These are phyloP conservation scores for Pseudochaenichthys georgianus DNA, from an alignment of 2,797 vertebrate genomes.

Conservation along the genomic window DNA sequence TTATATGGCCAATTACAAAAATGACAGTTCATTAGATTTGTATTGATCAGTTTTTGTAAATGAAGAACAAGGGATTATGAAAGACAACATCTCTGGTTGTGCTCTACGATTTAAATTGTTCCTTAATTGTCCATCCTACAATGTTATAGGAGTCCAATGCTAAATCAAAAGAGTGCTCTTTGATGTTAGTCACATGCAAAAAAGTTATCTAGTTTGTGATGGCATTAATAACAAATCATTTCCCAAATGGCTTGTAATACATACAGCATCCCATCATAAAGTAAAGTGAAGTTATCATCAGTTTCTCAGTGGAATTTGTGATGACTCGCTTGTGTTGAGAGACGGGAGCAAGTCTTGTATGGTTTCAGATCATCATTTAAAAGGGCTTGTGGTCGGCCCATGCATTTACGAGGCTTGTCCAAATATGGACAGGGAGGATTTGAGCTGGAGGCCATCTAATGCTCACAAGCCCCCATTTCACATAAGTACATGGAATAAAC, in stretches of 20 bases:
- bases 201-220: not conserved
- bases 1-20: not conserved
- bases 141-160: not conserved
- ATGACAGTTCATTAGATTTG: not conserved
- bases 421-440: constrained; percentile 38
- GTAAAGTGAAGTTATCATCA: not conserved
- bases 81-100: not conserved
- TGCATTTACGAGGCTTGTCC: constrained; percentile 29
- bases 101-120: not conserved
- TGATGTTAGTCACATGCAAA: not conserved
- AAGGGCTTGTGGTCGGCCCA: constrained; percentile 26
- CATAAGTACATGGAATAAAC: constrained; percentile 51
- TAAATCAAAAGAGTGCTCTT: not conserved
- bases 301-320: constrained; percentile 6
- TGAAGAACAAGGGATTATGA: not conserved
- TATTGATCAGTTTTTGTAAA: not conserved
- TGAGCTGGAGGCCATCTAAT: constrained; percentile 33
- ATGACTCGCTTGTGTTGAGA: constrained; percentile 25
- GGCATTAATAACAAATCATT: not conserved
- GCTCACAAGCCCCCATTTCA: constrained; percentile 39
- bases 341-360: not conserved
- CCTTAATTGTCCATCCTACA: not conserved
- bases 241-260: not conserved
- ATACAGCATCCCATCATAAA: not conserved
- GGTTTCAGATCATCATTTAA: constrained; percentile 36